phyloP scores from a whole-genome alignment of 2,113 vertebrate species.

The Cebus imitator region DNA sequence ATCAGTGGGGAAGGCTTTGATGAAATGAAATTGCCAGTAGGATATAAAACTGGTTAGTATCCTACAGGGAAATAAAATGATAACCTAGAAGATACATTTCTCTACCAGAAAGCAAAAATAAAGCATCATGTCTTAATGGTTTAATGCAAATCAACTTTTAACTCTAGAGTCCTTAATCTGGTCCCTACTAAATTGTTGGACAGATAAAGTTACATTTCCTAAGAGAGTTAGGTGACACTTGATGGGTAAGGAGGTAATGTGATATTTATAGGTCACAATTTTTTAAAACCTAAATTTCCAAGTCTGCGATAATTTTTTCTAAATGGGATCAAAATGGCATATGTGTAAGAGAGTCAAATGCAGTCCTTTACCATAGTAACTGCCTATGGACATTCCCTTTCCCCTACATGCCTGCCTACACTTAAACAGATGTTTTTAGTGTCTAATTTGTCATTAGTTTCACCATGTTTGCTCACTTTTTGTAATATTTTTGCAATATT shows the following conservation, averaged over 20 bases:
- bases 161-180: background rate
- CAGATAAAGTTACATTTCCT: background rate
- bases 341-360: background rate
- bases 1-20: background rate
- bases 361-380: background rate
- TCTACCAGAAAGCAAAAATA: slow-evolving; percentile 3
- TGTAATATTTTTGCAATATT: slow-evolving; percentile 50
- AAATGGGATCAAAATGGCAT: background rate
- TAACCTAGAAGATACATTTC: background rate
- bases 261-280: background rate
- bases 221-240: background rate
- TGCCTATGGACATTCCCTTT: background rate
- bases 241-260: background rate
- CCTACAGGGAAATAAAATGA: background rate
- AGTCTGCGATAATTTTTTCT: background rate
- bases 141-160: slow-evolving; percentile 6
- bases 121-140: background rate
- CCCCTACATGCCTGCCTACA: background rate
- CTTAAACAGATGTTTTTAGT: background rate
- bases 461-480: slow-evolving; percentile 39
- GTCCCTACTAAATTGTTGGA: background rate
- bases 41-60: background rate
- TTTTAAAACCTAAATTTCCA: background rate
- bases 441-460: slow-evolving; percentile 11
- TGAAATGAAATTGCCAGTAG: background rate